Base-by-base conservation (phyloP, 2,888 invertebrate species). In the Cheilosia vernalis region DNA sequence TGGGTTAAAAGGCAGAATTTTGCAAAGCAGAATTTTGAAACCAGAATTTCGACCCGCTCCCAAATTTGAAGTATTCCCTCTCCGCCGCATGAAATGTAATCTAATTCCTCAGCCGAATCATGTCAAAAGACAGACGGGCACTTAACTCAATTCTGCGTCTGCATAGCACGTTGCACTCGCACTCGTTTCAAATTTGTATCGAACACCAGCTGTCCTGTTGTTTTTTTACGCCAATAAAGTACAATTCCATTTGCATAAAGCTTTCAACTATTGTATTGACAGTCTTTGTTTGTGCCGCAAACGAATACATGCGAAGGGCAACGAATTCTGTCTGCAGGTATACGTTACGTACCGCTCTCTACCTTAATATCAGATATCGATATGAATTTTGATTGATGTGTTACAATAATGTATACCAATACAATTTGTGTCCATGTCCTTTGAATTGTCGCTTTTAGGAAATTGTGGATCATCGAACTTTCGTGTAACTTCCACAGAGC, bases 331-430 rank as follows among this genome's bases (percentile, higher is more conserved):
- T 37, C 37, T 13, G 13, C 0, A 37, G 2, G 6, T 24, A 24
- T 24, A 27, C 6, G 27, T 27, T 30, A 30, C 9, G 7, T 33
- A 33, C 33, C 33, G 9, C 33, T 33, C 1, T 10, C 2, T 30
- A 7, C 30, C 30, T 30, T 30, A 6, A 30, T 49, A 66, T 49
- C 66, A 21, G 58, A 21, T 30, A 49, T 24, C 33, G 61, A 61
- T 63, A 69, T 78, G 78, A 63, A 70, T 70, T 78, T 78, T 78
- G 69, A 78, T 78, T 69, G 78, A 78, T 70, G 47, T 44, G 55
- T 15, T 56, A 70, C 69, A 69, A 70, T 70, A 70, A 63, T 70
- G 63, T 70, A 70, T 63, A 69, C 69, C 55, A 69, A 61, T 33
- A 55, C 61, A 55, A 69, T 69, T 77, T 69, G 47, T 47, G 40